Evolutionary conservation across 2,888 invertebrate genomes (phyloP).

Genomic region (Diarsia rubi): DNA sequence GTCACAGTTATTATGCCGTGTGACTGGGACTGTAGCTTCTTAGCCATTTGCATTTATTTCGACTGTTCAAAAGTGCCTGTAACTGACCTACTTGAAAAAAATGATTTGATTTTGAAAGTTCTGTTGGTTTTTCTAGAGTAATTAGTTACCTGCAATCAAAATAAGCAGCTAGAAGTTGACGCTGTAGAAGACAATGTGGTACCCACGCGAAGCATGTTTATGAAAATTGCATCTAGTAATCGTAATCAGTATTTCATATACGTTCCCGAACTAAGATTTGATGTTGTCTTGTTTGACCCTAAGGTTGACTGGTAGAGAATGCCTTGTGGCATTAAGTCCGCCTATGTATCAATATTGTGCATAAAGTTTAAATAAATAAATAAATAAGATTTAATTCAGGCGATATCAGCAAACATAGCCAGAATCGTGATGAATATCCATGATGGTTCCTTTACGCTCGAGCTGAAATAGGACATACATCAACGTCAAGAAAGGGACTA

Average conservation of each 20-base stretch:
- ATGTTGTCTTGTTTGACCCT: too few species aligned
- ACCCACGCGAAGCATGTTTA: not conserved
- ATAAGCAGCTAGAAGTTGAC: not conserved
- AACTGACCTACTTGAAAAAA: too few species aligned
- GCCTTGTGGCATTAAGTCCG: too few species aligned
- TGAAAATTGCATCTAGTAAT: not conserved
- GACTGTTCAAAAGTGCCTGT: too few species aligned
- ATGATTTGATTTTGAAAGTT: too few species aligned
- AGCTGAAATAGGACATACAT: constrained; percentile 10
- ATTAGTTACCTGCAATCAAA: not conserved
- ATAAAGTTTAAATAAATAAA: too few species aligned
- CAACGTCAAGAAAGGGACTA: constrained; percentile 7
- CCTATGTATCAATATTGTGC: too few species aligned
- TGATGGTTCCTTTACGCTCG: constrained; percentile 10
- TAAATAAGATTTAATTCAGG: not conserved
- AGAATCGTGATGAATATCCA: constrained; percentile 16
- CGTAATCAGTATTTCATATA: not conserved
- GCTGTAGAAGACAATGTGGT: not conserved
- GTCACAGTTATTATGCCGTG: too few species aligned
- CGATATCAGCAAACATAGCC: not conserved
- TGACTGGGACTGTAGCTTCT: too few species aligned
- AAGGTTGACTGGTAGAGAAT: too few species aligned
- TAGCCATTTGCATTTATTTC: too few species aligned
- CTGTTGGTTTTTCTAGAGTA: not conserved
- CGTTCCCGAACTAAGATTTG: too few species aligned